phyloP scores from a whole-genome alignment of 2,888 invertebrate genomes.

The Bembecia ichneumoniformis region DNA sequence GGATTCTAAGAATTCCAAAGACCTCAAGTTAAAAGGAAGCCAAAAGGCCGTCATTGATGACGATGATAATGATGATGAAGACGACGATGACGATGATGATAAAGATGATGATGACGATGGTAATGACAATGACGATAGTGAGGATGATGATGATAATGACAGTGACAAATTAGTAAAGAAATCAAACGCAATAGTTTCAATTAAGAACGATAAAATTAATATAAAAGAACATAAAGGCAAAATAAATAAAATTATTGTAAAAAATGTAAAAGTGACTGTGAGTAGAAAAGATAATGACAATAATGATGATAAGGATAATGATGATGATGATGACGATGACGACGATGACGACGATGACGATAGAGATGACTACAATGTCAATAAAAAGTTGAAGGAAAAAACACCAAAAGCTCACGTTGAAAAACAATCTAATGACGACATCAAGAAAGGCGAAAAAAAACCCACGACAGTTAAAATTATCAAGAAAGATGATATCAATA shows the following conservation, averaged over 20 bases:
- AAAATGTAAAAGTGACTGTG: background rate
- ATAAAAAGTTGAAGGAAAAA: constrained; percentile 9
- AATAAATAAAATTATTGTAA: constrained; percentile 1
- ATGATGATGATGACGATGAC: constrained; percentile 14
- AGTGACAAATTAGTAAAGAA: background rate
- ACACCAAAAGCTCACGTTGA: background rate
- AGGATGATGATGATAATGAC: constrained; percentile 14
- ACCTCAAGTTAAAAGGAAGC: background rate
- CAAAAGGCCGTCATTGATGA: background rate
- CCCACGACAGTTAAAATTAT: background rate
- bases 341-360: constrained; percentile 22
- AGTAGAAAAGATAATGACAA: constrained; percentile 8
- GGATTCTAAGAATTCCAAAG: background rate
- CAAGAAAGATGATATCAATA: constrained; percentile 2
- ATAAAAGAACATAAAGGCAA: background rate
- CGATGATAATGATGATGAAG: constrained; percentile 7
- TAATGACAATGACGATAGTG: constrained; percentile 10
- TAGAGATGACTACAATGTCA: constrained; percentile 13
- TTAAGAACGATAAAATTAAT: background rate
- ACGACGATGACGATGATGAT: constrained; percentile 6
- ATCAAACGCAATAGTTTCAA: background rate
- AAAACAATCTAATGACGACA: no score
- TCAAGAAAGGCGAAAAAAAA: constrained; percentile 4
- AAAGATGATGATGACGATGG: constrained; percentile 6
- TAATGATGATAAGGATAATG: constrained; percentile 12